These are phyloP conservation scores for Neofelis nebulosa DNA, from an alignment of 2,113 vertebrate genomes.

Conservation along the genomic window DNA sequence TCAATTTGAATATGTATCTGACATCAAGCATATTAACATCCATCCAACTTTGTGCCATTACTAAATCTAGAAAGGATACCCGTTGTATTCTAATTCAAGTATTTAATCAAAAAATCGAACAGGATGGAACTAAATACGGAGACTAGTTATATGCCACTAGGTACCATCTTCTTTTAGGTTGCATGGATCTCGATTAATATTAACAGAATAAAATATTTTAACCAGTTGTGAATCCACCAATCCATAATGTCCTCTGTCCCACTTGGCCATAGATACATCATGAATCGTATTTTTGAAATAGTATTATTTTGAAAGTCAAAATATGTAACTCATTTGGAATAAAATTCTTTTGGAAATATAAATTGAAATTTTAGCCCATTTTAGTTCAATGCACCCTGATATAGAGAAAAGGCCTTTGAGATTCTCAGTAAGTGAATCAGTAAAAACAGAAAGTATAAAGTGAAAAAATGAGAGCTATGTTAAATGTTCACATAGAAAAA, in stretches of 20 bases:
- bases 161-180: background rate
- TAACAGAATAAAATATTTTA: background rate
- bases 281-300: background rate
- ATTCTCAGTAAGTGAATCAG: background rate
- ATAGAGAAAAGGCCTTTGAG: background rate
- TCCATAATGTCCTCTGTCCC: background rate
- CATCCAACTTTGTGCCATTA: background rate
- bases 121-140: background rate
- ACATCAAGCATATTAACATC: background rate
- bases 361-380: background rate
- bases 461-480: background rate
- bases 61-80: background rate
- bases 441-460: background rate
- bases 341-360: background rate
- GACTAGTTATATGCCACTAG: background rate
- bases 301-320: background rate
- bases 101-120: slow-evolving; percentile 2
- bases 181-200: background rate
- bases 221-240: background rate
- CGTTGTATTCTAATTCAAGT: slow-evolving; percentile 47
- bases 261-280: background rate
- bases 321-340: background rate
- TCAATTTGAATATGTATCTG: slow-evolving; percentile 10
- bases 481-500: background rate
- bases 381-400: background rate